Evolutionary conservation across 2,113 vertebrate genomes (phyloP).

Genomic region (Crotalus tigris): DNA sequence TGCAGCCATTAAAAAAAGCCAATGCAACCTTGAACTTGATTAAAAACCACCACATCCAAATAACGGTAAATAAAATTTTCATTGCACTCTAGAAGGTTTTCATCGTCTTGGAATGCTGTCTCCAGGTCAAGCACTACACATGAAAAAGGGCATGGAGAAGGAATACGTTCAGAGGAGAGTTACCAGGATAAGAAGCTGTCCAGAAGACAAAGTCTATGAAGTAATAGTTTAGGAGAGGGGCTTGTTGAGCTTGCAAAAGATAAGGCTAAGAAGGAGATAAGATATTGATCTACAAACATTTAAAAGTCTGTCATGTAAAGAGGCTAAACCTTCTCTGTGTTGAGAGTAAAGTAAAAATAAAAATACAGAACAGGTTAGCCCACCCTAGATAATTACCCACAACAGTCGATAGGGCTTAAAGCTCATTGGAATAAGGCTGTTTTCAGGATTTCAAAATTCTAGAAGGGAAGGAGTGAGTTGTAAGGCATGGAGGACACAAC

Average conservation of each 20-base stretch:
- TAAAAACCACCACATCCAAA: neutral
- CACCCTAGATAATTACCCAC: neutral
- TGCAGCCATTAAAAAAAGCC: neutral
- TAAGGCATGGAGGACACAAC: neutral
- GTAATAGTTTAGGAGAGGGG: neutral
- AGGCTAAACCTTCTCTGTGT: neutral
- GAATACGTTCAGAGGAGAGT: neutral
- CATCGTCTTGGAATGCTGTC: neutral
- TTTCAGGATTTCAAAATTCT: neutral
- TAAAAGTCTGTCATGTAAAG: neutral
- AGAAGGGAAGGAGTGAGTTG: neutral
- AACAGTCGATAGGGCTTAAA: neutral
- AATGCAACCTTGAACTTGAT: neutral
- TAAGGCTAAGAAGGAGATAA: neutral
- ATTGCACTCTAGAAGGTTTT: neutral
- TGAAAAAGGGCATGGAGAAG: neutral
- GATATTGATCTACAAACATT: neutral
- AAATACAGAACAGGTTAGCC: neutral
- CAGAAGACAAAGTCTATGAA: neutral
- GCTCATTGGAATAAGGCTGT: neutral
- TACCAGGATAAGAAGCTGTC: neutral
- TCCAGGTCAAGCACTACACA: neutral
- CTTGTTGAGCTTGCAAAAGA: neutral
- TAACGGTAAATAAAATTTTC: neutral
- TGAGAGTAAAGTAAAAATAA: neutral